A percentile compares a stretch with the other conserved stretches of the same genome.
phyloP scores from a whole-genome alignment of 2,113 vertebrate species.

The Podarcis cretensis region DNA sequence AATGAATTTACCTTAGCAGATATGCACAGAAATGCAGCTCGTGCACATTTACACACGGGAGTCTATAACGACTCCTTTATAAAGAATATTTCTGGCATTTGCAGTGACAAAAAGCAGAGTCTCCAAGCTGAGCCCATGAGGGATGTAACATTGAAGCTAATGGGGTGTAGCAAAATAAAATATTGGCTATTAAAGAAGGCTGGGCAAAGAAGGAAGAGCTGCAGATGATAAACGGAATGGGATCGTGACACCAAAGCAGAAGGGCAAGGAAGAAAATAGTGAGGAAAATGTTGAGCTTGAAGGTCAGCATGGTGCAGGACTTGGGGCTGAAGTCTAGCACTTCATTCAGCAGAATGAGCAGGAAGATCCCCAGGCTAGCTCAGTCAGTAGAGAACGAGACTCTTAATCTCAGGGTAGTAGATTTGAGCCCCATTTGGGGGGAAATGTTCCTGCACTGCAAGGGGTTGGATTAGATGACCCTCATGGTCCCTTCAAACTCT shows the following conservation, averaged over 20 bases:
- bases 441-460: too few species aligned
- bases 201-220: not conserved
- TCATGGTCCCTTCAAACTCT: too few species aligned
- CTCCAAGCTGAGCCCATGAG: slow-evolving; percentile 1
- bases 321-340: not conserved
- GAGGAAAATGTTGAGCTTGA: not conserved
- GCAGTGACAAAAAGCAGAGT: slow-evolving; percentile 3
- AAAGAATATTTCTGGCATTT: slow-evolving; percentile 10
- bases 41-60: slow-evolving; percentile 5
- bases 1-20: not conserved
- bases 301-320: not conserved
- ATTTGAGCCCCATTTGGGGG: too few species aligned
- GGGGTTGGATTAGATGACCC: too few species aligned
- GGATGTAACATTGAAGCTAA: slow-evolving; percentile 13
- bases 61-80: not conserved
- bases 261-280: not conserved
- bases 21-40: slow-evolving; percentile 5
- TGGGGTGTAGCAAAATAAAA: slow-evolving; percentile 22
- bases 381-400: too few species aligned
- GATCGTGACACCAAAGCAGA: not conserved
- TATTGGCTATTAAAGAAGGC: slow-evolving; percentile 26
- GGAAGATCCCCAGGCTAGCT: too few species aligned
- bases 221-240: not conserved
- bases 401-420: too few species aligned
- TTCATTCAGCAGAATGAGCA: too few species aligned